Conservation (phyloP, 2,113 vertebrate species). For the Melospiza georgiana region DNA sequence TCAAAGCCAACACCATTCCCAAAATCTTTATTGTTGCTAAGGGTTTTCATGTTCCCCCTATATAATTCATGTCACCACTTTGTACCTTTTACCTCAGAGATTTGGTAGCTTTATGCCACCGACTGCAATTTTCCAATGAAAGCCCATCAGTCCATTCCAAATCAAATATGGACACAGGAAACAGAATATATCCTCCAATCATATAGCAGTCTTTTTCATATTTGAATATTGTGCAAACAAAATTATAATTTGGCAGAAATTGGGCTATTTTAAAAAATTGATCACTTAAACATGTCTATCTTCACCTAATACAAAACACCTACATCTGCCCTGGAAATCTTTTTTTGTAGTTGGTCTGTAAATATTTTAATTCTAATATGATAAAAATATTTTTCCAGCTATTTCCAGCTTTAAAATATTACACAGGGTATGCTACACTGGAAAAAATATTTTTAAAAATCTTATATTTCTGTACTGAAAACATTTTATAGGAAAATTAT, state of each 20-base stretch:
- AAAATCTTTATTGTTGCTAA: not conserved
- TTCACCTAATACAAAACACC: not conserved
- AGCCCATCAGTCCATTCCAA: not conserved
- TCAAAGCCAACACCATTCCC: not conserved
- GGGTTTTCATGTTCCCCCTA: not conserved
- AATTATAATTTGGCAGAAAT: not conserved
- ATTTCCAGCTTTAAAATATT: not conserved
- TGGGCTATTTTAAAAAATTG: not conserved
- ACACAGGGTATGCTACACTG: not conserved
- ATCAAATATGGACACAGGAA: not conserved
- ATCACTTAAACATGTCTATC: not conserved
- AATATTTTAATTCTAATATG: not conserved
- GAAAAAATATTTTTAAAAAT: not conserved
- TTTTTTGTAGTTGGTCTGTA: fast-evolving
- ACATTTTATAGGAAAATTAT: not conserved
- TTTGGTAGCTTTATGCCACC: not conserved
- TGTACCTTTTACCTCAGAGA: not conserved
- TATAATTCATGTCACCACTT: not conserved
- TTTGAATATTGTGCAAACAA: not conserved
- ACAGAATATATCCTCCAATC: not conserved
- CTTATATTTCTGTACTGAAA: not conserved
- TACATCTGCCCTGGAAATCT: not conserved
- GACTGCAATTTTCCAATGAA: not conserved
- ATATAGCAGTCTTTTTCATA: not conserved
- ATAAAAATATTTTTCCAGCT: not conserved